Base-by-base conservation (phyloP, 2,888 invertebrate species). In the Alentia gelatinosa region DNA sequence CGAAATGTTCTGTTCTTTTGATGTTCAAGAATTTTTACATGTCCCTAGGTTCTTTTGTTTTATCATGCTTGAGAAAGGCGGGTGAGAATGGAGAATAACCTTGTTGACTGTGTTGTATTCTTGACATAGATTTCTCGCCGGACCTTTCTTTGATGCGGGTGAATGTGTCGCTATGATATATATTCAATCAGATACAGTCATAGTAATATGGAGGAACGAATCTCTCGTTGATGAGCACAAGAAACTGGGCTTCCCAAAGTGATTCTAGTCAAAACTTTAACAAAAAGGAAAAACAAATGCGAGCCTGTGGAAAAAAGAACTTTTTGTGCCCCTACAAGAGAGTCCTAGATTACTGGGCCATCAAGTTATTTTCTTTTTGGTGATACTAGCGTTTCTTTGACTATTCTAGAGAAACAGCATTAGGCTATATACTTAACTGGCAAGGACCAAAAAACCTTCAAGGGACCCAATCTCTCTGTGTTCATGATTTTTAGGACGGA, bases 1-100 rank as follows among this genome's bases (percentile, higher is more conserved):
- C 42, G 30, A 86, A 42, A 86, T 86, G 50, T 86, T 86, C 50
- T 86, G 86, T 86, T 86, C 86, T 86, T 86, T 86, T 86, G 86
- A 86, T 86, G 86, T 86, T 86, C 26, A 42, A 86, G 86, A 30
- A 50, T 86, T 47, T 47, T 47, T 47, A 86, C 42, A 50, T 86
- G 86, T 86, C 86, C 42, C 33, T 86, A 86, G 86, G 50, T 50
- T 86, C 42, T 30, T 50, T 86, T 40, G 42, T 86, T 42, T 50
- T 50, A 86, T 47, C 84, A 42, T 86, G 86, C 47, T 47, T 47
- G 42, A 42, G 42, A 42, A 86, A 50, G 30, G 26, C 26, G 47
- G 50, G 86, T 86, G 86, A 50, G 86, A 86, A 50, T 86, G 86
- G 50, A 86, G 86, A 47, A 47, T 86, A 50, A 33, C 50, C 86